These are phyloP conservation scores for Ceuthmochares aereus DNA, from an alignment of 2,113 vertebrate species.

Conservation along the genomic window DNA sequence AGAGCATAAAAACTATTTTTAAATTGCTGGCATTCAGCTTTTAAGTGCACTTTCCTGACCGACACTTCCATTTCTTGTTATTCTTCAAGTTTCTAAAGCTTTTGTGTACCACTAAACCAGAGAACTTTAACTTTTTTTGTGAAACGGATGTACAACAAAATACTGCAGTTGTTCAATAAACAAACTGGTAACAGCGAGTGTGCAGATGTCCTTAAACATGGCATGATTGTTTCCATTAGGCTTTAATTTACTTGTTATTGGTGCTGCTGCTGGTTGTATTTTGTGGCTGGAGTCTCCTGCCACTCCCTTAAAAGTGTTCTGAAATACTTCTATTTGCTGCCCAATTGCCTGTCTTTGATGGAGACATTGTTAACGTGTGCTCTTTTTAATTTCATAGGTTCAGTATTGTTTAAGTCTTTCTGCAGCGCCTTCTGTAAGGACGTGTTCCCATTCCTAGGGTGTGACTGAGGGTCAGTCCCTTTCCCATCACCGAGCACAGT, in stretches of 20 bases:
- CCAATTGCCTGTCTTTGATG: conserved; percentile 16
- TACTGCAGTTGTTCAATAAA: conserved; percentile 72
- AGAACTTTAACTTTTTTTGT: conserved; percentile 71
- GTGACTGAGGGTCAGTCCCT: not conserved
- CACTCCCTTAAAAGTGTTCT: not conserved
- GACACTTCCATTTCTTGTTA: conserved; percentile 78
- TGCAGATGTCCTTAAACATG: conserved; percentile 2
- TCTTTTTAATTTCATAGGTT: not conserved
- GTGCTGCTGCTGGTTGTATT: not conserved
- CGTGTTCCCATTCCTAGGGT: not conserved
- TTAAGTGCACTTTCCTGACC: conserved; percentile 85
- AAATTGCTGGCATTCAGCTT: conserved; percentile 80
- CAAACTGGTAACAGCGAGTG: conserved; percentile 55
- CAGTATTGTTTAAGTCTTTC: not conserved
- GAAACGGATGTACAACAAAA: conserved; percentile 60
- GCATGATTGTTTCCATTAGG: not conserved
- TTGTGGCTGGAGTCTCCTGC: not conserved
- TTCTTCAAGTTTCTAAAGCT: conserved; percentile 78
- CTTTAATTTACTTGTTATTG: not conserved
- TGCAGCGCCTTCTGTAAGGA: not conserved
- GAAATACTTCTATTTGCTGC: not conserved
- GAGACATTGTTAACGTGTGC: not conserved
- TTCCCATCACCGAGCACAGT: fast-evolving
- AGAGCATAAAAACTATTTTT: conserved; percentile 53
- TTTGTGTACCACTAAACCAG: conserved; percentile 79